A percentile compares a stretch with the other conserved stretches of the same genome.
Conservation (phyloP, 2,113 vertebrate species). For the Proteles cristata region DNA sequence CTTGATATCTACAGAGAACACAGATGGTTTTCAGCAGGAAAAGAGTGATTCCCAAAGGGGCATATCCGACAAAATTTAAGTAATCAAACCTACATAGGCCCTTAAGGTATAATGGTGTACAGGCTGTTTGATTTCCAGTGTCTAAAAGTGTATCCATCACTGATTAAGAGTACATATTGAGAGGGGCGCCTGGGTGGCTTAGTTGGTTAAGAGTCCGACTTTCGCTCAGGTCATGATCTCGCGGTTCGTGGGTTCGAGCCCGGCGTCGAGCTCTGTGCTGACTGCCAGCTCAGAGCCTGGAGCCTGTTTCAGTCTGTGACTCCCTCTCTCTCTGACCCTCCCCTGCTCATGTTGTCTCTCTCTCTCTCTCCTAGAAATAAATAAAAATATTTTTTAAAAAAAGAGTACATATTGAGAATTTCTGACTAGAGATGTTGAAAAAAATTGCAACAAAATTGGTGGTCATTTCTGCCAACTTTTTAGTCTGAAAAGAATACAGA, state of each 20-base stretch:
- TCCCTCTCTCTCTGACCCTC: too few relatives aligned
- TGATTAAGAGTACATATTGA: neutral
- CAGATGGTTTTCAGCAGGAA: neutral
- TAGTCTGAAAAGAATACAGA: slow-evolving; percentile 2
- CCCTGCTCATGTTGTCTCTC: too few relatives aligned
- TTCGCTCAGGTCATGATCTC: too few relatives aligned
- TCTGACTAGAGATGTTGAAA: neutral
- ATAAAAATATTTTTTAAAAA: too few relatives aligned
- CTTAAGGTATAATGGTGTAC: neutral
- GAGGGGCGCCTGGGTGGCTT: too few relatives aligned
- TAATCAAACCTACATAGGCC: neutral
- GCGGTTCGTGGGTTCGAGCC: too few relatives aligned
- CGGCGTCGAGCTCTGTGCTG: too few relatives aligned
- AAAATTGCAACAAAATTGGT: neutral
- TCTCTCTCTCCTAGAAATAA: too few relatives aligned
- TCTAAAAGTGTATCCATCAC: neutral
- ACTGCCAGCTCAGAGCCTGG: too few relatives aligned
- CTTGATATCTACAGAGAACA: neutral
- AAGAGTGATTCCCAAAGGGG: neutral
- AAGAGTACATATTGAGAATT: neutral
- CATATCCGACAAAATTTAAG: neutral
- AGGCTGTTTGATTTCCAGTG: neutral
- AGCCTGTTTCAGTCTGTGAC: too few relatives aligned
- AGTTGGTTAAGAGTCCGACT: too few relatives aligned
- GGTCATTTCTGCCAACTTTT: neutral